phyloP scores from a whole-genome alignment of 2,797 vertebrate species.

The Lerista edwardsae region DNA sequence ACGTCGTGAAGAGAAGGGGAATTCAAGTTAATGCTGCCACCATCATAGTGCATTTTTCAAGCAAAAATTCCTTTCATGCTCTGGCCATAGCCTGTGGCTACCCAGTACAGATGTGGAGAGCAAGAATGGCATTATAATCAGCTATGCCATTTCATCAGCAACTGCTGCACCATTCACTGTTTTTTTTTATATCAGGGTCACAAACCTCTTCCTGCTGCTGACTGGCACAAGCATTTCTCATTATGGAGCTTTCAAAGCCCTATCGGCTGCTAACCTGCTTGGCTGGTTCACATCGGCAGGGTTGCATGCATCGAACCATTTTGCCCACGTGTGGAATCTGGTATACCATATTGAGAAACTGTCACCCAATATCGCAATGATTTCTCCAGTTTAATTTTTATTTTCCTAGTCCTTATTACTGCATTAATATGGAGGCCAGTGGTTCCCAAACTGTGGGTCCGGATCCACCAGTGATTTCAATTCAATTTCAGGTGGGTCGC shows the following conservation, averaged over 20 bases:
- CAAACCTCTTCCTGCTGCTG: not conserved
- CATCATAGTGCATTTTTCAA: slow-evolving; percentile 14
- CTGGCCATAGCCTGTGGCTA: not conserved
- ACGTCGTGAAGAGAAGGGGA: slow-evolving; percentile 2
- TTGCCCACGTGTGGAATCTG: not conserved
- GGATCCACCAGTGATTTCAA: too few species aligned
- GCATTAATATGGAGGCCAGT: not conserved
- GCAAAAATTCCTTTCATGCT: not conserved
- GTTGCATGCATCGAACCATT: not conserved
- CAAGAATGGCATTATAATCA: not conserved
- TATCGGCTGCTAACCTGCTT: not conserved
- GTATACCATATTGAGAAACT: not conserved
- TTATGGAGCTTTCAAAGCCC: not conserved
- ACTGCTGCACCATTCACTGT: not conserved
- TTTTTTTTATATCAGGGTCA: not conserved
- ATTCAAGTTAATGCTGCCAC: slow-evolving; percentile 8
- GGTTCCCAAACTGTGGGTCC: too few species aligned
- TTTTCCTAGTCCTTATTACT: not conserved
- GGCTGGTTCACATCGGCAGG: not conserved
- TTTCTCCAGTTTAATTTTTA: not conserved
- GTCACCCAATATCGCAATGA: not conserved
- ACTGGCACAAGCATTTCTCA: slow-evolving; percentile 3
- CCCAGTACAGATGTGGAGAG: not conserved
- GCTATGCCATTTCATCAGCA: not conserved
- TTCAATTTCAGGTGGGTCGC: too few species aligned